A percentile compares a stretch with the other conserved stretches of the same genome.
Evolutionary conservation across 2,797 vertebrate species (phyloP).

Genomic region (Cirrhinus mrigala): DNA sequence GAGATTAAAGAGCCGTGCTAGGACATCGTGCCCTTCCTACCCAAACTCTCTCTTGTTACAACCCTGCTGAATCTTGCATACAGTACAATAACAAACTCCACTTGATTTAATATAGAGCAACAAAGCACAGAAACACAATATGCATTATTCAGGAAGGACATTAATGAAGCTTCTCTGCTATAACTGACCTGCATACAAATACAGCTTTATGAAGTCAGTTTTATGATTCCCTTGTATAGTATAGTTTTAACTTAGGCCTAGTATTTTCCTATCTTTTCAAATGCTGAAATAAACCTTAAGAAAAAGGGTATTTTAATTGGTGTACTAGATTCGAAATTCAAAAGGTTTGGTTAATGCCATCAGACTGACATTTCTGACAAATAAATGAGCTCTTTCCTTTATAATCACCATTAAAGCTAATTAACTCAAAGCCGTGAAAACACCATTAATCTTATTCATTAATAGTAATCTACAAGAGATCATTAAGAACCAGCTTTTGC

Average conservation of each 20-base stretch:
- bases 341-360: slow-evolving; percentile 10
- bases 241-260: slow-evolving; percentile 2
- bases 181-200: slow-evolving; percentile 44
- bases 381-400: slow-evolving; percentile 28
- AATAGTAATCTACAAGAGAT: slow-evolving; percentile 26
- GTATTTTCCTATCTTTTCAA: slow-evolving; percentile 10
- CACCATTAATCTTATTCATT: slow-evolving; percentile 30
- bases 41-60: slow-evolving; percentile 33
- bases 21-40: slow-evolving; percentile 44
- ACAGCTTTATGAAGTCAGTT: slow-evolving; percentile 33
- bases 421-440: slow-evolving; percentile 44
- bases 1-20: slow-evolving; percentile 45
- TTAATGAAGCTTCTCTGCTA: slow-evolving; percentile 49
- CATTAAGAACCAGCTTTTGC: slow-evolving; percentile 21
- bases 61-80: slow-evolving; percentile 19
- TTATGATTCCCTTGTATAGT: not conserved
- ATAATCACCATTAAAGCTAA: slow-evolving; percentile 41
- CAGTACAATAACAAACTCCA: slow-evolving; percentile 33
- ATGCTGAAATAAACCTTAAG: slow-evolving; percentile 13
- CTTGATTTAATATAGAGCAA: slow-evolving; percentile 40
- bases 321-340: slow-evolving; percentile 2
- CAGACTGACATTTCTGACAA: slow-evolving; percentile 38
- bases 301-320: not conserved
- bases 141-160: slow-evolving; percentile 53
- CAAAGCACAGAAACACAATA: slow-evolving; percentile 49